Conservation (phyloP, 1,140 invertebrate species). For the Holotrichia oblita region DNA sequence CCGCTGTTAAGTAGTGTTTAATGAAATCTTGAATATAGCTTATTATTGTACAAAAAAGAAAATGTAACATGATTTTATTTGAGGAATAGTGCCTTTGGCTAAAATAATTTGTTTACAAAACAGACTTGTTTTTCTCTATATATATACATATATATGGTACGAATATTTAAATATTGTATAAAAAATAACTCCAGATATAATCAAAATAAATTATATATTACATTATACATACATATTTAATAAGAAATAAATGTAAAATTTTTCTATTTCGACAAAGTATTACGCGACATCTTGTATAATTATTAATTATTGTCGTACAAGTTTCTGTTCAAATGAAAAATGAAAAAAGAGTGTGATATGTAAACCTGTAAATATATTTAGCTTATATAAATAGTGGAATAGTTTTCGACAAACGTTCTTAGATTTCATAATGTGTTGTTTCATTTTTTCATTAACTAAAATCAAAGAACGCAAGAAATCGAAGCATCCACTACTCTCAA, state of each 20-base stretch:
- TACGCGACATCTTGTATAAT: slow-evolving; percentile 19
- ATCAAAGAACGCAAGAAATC: slow-evolving; percentile 33
- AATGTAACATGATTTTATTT: slow-evolving; percentile 7
- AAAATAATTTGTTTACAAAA: slow-evolving; percentile 31
- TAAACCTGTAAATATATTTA: slow-evolving; percentile 37
- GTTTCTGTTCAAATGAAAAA: slow-evolving; percentile 37
- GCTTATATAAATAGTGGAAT: slow-evolving; percentile 18
- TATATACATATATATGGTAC: not conserved
- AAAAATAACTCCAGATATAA: slow-evolving; percentile 28
- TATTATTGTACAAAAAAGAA: slow-evolving; percentile 26
- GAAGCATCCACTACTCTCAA: slow-evolving; percentile 34
- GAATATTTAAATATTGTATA: slow-evolving; percentile 32
- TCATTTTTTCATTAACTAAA: not conserved
- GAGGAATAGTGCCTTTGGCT: slow-evolving; percentile 35
- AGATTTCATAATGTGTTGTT: not conserved
- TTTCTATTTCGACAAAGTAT: slow-evolving; percentile 15
- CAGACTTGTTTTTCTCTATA: slow-evolving; percentile 4
- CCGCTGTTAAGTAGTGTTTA: slow-evolving; percentile 35
- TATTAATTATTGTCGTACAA: slow-evolving; percentile 29
- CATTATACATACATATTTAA: slow-evolving; percentile 5
- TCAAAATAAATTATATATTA: slow-evolving; percentile 25
- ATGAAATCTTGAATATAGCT: not conserved
- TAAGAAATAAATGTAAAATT: slow-evolving; percentile 10
- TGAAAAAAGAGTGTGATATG: slow-evolving; percentile 38
- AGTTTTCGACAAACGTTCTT: not conserved